Evolutionary conservation across 1,140 invertebrate species (phyloP), one percentile per base, ranked within the genome.

Genomic region (Diabrotica undecimpunctata): DNA sequence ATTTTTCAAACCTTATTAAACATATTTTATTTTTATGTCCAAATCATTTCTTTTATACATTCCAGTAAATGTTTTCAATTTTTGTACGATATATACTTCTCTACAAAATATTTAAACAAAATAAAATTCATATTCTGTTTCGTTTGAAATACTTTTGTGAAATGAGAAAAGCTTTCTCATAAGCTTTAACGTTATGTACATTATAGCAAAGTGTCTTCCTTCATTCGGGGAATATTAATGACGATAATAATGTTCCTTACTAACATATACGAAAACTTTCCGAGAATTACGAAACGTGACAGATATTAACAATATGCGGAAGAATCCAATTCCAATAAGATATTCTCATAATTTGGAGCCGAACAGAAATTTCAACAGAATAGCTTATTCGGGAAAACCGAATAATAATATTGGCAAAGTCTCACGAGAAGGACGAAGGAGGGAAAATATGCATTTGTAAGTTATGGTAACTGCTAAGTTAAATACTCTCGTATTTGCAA

Each of bases 351-450:
- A 46, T n/a, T 46, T 6, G 8, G 41, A 46, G 41, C 8, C 41
- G 41, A 46, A 46, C 41, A 46, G 41, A 46, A 46, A 46, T 46
- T 46, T 46, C n/a, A 46, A 8, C 41, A n/a, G n/a, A 46, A 46
- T 46, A 46, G 41, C 41, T 46, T 46, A 46, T 46, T 46, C 41
- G 41, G 41, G 41, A 46, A 46, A 46, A 46, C 8, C 41, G 41
- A 46, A 46, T 46, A 46, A 46, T 46, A 46, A 46, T 46, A 46
- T 46, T 46, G 41, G 41, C 41, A 46, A 46, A 46, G 41, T 46
- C 41, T 46, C 41, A 46, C n/a, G n/a, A 46, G 41, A 46, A n/a
- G 41, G n/a, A 46, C 41, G 41, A n/a, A n/a, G 41, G 41, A 46
- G 41, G 41, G 41, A 46, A 46, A 46, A 46, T 46, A 46, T 46